Conservation (phyloP, 30 jellyfish, hydroid and myxozoan genomes). For the Chironex yamaguchii region DNA sequence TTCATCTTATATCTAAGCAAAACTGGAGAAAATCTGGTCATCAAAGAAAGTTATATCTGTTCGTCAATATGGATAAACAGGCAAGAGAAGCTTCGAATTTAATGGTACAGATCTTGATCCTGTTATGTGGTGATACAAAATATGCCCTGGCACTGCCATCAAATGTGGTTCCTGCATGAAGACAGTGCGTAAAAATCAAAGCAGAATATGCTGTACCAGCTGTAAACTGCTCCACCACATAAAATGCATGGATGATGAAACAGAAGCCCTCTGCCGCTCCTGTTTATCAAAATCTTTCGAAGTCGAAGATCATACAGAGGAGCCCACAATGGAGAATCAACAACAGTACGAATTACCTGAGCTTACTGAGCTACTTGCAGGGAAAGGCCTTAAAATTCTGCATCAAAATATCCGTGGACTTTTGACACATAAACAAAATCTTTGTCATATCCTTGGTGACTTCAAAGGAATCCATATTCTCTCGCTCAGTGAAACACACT, state of each 20-base stretch:
- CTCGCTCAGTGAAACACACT: conserved; percentile 45
- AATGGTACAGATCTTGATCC: conserved; percentile 34
- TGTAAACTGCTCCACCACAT: conserved; percentile 40
- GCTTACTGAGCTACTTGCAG: conserved; percentile 51
- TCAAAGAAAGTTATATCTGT: too few relatives aligned
- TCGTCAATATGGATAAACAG: conserved; percentile 29
- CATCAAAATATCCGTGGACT: conserved; percentile 72
- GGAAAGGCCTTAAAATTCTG: conserved; percentile 56
- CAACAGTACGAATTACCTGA: conserved; percentile 49
- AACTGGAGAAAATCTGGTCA: too few relatives aligned
- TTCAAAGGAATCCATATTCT: conserved; percentile 45
- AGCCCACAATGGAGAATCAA: conserved; percentile 34
- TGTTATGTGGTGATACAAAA: conserved; percentile 47
- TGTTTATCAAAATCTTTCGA: conserved; percentile 31
- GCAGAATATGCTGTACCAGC: conserved; percentile 50
- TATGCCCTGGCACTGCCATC: conserved; percentile 56
- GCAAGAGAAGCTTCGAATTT: conserved; percentile 5
- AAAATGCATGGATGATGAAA: conserved; percentile 44
- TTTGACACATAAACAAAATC: conserved; percentile 26
- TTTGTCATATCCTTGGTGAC: conserved; percentile 41
- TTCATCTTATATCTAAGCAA: conserved; percentile 5
- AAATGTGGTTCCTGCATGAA: conserved; percentile 17
- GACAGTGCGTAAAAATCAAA: conserved; percentile 37
- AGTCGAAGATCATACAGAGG: conserved; percentile 54
- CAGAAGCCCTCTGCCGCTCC: conserved; percentile 67